phyloP scores from a whole-genome alignment of 2,888 invertebrate genomes.

The Apamea crenata region DNA sequence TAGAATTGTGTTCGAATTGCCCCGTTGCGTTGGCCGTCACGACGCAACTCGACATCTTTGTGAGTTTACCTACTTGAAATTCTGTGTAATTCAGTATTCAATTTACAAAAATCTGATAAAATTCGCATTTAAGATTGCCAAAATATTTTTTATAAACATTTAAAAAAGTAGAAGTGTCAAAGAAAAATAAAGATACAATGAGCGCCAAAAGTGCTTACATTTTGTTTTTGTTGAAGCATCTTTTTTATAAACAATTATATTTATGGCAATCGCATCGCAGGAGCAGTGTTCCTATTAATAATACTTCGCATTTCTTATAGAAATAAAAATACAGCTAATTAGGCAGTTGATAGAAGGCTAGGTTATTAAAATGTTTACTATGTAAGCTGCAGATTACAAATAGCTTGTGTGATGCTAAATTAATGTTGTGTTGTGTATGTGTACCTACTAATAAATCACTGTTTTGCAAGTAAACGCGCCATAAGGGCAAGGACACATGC shows the following conservation, averaged over 20 bases:
- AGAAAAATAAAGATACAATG: conserved; percentile 14
- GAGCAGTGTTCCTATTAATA: neutral
- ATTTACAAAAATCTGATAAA: neutral
- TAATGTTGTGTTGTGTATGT: neutral
- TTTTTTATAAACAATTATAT: neutral
- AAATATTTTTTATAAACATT: neutral
- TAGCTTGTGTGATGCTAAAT: neutral
- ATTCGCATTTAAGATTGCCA: neutral
- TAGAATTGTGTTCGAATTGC: neutral
- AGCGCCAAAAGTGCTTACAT: conserved; percentile 13
- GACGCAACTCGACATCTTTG: neutral
- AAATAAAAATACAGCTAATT: neutral
- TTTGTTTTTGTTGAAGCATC: neutral
- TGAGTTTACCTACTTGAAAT: neutral
- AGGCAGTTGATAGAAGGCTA: neutral
- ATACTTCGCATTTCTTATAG: neutral
- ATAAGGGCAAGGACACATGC: conserved; percentile 27
- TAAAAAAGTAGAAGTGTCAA: neutral
- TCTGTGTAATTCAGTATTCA: neutral
- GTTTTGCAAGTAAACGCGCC: neutral
- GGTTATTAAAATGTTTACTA: neutral
- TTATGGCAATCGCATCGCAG: conserved; percentile 1
- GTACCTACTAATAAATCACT: neutral
- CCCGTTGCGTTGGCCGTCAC: neutral
- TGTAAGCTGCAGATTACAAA: neutral